Base-by-base conservation (phyloP, 2,797 vertebrate genomes). In the Acipenser ruthenus region DNA sequence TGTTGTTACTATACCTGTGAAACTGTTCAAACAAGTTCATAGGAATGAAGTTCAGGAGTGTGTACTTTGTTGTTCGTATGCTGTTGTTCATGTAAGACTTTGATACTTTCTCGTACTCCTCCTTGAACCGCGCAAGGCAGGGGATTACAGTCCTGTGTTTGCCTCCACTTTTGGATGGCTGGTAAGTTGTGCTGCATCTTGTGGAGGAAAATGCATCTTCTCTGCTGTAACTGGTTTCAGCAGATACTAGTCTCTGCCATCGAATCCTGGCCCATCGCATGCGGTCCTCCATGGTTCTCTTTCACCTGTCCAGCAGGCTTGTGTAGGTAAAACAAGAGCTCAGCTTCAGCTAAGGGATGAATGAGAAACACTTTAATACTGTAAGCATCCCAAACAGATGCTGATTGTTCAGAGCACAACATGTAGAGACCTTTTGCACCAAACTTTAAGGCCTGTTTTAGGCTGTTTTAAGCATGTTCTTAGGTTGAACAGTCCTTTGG, bases 11-110 rank as follows among this genome's bases (percentile, higher is more conserved):
- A 10, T 82, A 97, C 95, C 95, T 97, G 86, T 94, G 94, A 82
- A 99, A 99, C 60, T 99, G 96, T 80, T 97, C 91, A 77, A 96
- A 98, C 61, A 99, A 83, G 82, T 99, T 99, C 82, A 89, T 91
- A 64, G 95, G 96, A 77, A 99, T 89, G 81, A 99, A 99, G 63
- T 87, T 96, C 77, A 92, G 70, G 55, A 94, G 65, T 0, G 79
- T 96, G 81, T 99, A 99, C 69, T 97, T 97, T 6, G 94, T 97
- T 1, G 96, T 98, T 15, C 84, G 82, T 81, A 99, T 97, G 69
- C 74, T 81, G 67, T 99, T 99, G 74, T 88, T 86, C 81, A 81
- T 80, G 67, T 91, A 97, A 49, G 80, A 78, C 71, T 86, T 92
- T 68, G 82, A 87, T 23, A 88, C 52, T 48, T 77, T 83, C 51